Evolutionary conservation across 2,888 invertebrate species (phyloP), one percentile per base, ranked within the genome.

Genomic region (Sylvicola cinctus): DNA sequence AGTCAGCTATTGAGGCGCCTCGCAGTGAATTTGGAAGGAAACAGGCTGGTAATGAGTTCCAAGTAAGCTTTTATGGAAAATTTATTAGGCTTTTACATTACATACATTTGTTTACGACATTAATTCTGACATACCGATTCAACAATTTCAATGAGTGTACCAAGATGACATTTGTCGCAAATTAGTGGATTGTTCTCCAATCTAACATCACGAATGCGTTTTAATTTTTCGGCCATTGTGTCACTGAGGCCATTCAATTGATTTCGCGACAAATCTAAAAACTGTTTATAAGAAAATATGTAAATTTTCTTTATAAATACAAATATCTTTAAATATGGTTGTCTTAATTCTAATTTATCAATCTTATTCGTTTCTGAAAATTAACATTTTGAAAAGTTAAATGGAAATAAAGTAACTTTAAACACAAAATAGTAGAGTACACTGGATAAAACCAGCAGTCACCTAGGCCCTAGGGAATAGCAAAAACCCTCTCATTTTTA

Each of bases 221-320:
- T 53, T 37, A 58, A 54, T 29, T 53, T 46, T 12, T 53, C 37
- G 3, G 50, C 55, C 2, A 55, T 49, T 36, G 54, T 52, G 42
- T 52, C 55, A 41, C 54, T 55, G 41, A 58, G 56, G 29, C 70
- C 69, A 42, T 68, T 65, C 42, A 83, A 58, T 47, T 66, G 64
- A 55, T 84, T 84, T 43, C 70, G 61, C n/a, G 78, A 77, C 44
- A 80, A 54, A 55, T 83, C 79, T 41, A 83, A 54, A 44, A 65
- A 64, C 50, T 70, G 60, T 32, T 75, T 52, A 49, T 34, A 38
- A 42, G 39, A 35, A 34, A 33, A 39, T 39, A 37, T 38, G 17
- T n/a, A 30, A 16, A 27, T 12, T n/a, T 15, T 20, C 20, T 8
- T 20, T 20, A 8, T 20, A 20, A 20, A 20, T 20, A 20, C 8